Evolutionary conservation across 2,888 invertebrate species (phyloP).

Genomic region (Drosophila parthenogenetica): DNA sequence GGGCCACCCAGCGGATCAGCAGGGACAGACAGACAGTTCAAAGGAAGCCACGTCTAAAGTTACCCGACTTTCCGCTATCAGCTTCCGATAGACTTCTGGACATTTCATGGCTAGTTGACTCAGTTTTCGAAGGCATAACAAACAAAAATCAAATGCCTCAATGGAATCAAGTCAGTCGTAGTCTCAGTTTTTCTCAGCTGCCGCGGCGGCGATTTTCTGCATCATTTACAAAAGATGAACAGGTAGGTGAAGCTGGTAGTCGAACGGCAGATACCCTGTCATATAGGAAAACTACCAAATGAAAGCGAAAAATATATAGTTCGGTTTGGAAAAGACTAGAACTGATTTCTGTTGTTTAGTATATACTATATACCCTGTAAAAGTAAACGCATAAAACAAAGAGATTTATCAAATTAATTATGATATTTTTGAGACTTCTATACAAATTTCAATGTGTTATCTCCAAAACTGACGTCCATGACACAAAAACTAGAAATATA

Average conservation of each 20-base stretch:
- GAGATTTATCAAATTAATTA: too few species aligned
- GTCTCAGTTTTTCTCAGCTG: slow-evolving; percentile 11
- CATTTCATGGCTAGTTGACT: slow-evolving; percentile 66
- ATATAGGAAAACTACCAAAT: not conserved
- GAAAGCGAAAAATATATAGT: too few species aligned
- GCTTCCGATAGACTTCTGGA: slow-evolving; percentile 75
- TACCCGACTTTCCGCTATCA: slow-evolving; percentile 61
- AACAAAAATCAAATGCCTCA: slow-evolving; percentile 76
- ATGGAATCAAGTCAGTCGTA: too few species aligned
- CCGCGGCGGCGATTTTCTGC: slow-evolving; percentile 70
- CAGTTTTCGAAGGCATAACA: slow-evolving; percentile 62
- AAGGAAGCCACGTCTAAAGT: slow-evolving; percentile 70
- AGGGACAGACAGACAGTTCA: slow-evolving; percentile 10
- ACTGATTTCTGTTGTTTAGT: too few species aligned
- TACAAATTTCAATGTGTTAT: too few species aligned
- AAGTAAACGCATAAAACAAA: too few species aligned
- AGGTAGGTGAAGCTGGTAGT: not conserved
- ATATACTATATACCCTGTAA: too few species aligned
- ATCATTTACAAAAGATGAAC: slow-evolving; percentile 56
- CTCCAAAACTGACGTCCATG: too few species aligned
- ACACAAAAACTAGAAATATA: too few species aligned
- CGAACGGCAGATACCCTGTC: slow-evolving; percentile 36
- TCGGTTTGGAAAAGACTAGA: too few species aligned
- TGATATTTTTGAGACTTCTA: too few species aligned
- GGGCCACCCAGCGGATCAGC: slow-evolving; percentile 27